Evolutionary conservation across 2,888 invertebrate genomes (phyloP), one percentile per base, ranked within the genome.

Genomic region (Apodemia mormo): DNA sequence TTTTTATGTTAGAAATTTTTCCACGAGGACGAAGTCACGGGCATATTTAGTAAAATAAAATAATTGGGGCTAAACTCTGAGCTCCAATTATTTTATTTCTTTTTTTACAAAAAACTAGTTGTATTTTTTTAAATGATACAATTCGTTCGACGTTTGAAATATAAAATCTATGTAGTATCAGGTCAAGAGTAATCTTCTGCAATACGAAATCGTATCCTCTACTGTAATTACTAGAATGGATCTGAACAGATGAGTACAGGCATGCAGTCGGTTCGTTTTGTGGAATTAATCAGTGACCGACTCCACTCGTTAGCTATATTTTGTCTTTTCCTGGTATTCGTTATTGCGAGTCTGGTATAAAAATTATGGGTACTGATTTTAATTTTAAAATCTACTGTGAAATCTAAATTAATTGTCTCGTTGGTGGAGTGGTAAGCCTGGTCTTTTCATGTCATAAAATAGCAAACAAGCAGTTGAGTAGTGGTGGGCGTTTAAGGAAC

Each of bases 221-320:
- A 30, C 43, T 61, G 56, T 45, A 9, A 45, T 61, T 45, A 68
- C 58, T 29, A 45, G 43, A 68, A 68, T 58, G 67, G 40, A 43
- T 67, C 56, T 5, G 58, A 30, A 40, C 61, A 58, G 30, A 68
- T 45, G 67, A 67, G 58, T n/a, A 67, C 52, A 83, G 83, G 82
- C 80, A 79, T 66, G 67, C 66, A 71, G 68, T 72, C 73, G 68
- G 80, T 78, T 76, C 84, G 82, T 85, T 86, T 80, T 82, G 78
- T 77, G 77, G 85, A 86, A 88, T 87, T 86, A 88, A 88, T 88
- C 84, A 85, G 77, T 76, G 76, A 74, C 74, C 75, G 75, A 74
- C 73, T 73, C 72, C 74, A 73, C 73, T 73, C 71, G 72, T 73
- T 70, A 70, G 73, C 72, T 75, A 72, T 73, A 73, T 76, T 78